Base-by-base conservation (phyloP, 2,888 invertebrate species). In the Tiphia femorata region DNA sequence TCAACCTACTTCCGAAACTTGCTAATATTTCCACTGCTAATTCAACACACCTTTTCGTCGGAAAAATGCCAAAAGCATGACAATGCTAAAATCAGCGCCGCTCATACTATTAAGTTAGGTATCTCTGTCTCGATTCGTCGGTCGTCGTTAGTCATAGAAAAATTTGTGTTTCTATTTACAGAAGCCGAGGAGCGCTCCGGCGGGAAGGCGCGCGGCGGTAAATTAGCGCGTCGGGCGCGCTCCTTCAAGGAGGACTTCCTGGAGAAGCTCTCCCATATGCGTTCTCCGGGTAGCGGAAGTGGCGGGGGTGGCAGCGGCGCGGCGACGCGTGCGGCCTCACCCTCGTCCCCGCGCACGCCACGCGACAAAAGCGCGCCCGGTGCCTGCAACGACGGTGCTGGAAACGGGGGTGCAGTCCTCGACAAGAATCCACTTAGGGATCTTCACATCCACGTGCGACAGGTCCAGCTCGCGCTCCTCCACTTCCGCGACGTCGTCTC, bases 241-340 rank as follows among this genome's bases (percentile, higher is more conserved):
- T 94, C 94, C 67, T 95, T 96, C 86, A 96, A 95, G 86, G 95
- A 95, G 88, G 95, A 95, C 86, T 89, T 96, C 79, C 88, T 95
- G 81, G 94, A 95, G 84, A 94, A 94, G 85, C 90, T 95, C 84
- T 93, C 93, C 70, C 92, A 94, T 84, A 95, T 95, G 91, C 91
- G 95, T 71, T 93, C 94, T 67, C 94, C 95, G 12, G 81, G 81
- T 12, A 74, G 77, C 86, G 75, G 75, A 1, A 72, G 85, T 80
- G 30, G 74, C 75, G 62, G 84, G 83, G 76, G 86, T 83, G 65
- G 86, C 80, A 80, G 78, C 56, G 77, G 73, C 30, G 70, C 83
- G 84, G 81, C 85, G 77, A 82, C 71, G 52, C 78, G 77, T 72
- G 85, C 73, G 70, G 84, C 79, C 51, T 84, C 86, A 82, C 81